These are phyloP conservation scores for Leptodactylus fallax DNA, from an alignment of 2,797 vertebrate species.

Conservation along the genomic window DNA sequence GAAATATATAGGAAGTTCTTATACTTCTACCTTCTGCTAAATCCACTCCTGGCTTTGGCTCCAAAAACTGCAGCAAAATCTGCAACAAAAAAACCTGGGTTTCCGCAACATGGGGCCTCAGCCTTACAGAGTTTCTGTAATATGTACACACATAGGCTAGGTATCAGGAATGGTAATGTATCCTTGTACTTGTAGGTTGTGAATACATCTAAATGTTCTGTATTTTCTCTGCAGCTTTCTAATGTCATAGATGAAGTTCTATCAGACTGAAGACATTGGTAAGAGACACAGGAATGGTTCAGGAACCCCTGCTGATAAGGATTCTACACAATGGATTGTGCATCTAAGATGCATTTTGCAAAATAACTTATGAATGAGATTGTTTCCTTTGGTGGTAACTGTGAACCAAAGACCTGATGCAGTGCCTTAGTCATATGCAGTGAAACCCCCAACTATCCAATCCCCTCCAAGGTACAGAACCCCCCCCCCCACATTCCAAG, in stretches of 20 bases:
- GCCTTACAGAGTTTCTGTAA: too few species aligned
- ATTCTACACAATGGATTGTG: background rate
- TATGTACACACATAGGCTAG: too few species aligned
- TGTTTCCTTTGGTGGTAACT: conserved; percentile 60
- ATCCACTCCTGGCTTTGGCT: too few species aligned
- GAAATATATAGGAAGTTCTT: too few species aligned
- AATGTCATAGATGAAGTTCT: conserved; percentile 81
- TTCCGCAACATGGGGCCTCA: too few species aligned
- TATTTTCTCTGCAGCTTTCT: conserved; percentile 82
- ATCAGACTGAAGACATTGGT: conserved; percentile 64
- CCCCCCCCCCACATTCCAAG: background rate
- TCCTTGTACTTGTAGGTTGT: background rate
- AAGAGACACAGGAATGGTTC: conserved; percentile 68
- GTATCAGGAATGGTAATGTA: background rate
- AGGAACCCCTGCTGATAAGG: conserved; percentile 69
- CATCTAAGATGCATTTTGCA: background rate
- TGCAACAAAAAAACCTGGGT: too few species aligned
- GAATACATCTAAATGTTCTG: background rate
- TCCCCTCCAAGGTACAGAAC: background rate
- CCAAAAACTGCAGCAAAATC: too few species aligned
- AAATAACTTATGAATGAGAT: conserved; percentile 37
- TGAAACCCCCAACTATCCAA: background rate
- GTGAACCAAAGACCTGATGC: conserved; percentile 80
- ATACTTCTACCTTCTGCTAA: too few species aligned
- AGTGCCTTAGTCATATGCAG: conserved; percentile 76